Base-by-base conservation (phyloP, 1,140 invertebrate species). In the Atta cephalotes region DNA sequence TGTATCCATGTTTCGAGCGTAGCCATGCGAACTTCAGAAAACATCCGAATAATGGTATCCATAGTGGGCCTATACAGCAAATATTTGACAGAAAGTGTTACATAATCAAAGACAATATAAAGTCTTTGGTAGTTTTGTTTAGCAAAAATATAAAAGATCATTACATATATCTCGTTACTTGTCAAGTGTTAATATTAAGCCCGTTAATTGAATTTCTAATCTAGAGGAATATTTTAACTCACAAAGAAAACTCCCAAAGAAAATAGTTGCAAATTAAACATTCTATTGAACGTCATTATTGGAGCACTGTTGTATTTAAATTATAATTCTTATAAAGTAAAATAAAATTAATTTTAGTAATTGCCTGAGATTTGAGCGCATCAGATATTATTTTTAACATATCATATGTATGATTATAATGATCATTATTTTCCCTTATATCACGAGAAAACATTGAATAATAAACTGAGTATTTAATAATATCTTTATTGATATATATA, bases 11-110 rank as follows among this genome's bases (percentile, higher is more conserved):
- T 82, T 95, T 91, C 0, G 70, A 82, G 0, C 84, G 90, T 6
- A 95, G 65, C 21, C 71, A 78, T 71, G 88, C 66, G 71, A 95
- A 93, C 21, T 77, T 28, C 0, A 90, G 85, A 3, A 94, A 92
- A 85, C 94, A 95, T 2, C 96, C 96, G 3, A 96, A 6, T 5
- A 96, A 82, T 5, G 96, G 96, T 21, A 95, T 58, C 95, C 96
- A 96, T 65, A 12, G 12, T 45, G 96, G 96, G 70, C 96, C 96
- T 96, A 45, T 2, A 6, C 53, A 3, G 72, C 56, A 10, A 58
- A 72, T 71, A 71, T 79, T 65, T 14, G 45, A 1, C 12, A 14
- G 0, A 45, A 3, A 31, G n/a, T n/a, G 9, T 39, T 4, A 10
- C 66, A 21, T 49, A 70, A 70, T 70, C 45, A 49, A 2, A 49